Evolutionary conservation across 1,140 invertebrate species (phyloP), one percentile per base, ranked within the genome.

Genomic region (Pararge aegeria): DNA sequence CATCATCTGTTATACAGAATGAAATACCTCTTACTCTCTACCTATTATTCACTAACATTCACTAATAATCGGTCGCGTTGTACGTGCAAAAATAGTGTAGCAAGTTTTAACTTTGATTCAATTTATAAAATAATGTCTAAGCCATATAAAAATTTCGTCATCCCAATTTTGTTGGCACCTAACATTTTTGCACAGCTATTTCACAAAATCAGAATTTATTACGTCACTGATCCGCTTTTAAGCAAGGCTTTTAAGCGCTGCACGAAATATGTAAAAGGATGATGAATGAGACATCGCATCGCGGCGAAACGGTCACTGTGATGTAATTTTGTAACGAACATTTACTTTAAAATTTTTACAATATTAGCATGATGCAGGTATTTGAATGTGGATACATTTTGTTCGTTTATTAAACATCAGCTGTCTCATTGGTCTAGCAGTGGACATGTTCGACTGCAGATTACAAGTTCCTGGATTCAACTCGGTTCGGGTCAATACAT

Each of bases 161-260:
- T 42, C 13, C 38, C 13, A 5, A 16, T 16, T 18, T 5, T 42
- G 13, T 16, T 16, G 13, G 16, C 13, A 12, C 38, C 44, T 46
- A 46, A 20, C 18, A 46, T 20, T 46, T 20, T 46, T 21, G 12
- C 44, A 10, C 7, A 21, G 44, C 44, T 46, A 46, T 46, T 46
- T 46, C 44, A 21, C 19, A 20, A 46, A 20, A 46, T 46, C 44
- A 46, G 19, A 46, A 46, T 46, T 46, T 46, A 46, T 46, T 46
- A 46, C 44, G 20, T 46, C 44, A 20, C 44, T 46, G 44, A 46
- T 46, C 44, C 44, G 44, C 44, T 46, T 46, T 46, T 46, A 46
- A 46, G 44, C 44, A 24, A 24, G 20, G 44, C 44, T 46, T 46
- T 46, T 46, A 46, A 42, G 44, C 44, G 44, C 44, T 21, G 44